Evolutionary conservation across 1,140 invertebrate species (phyloP), one percentile per base, ranked within the genome.

Genomic region (Ptiloglossa arizonensis): DNA sequence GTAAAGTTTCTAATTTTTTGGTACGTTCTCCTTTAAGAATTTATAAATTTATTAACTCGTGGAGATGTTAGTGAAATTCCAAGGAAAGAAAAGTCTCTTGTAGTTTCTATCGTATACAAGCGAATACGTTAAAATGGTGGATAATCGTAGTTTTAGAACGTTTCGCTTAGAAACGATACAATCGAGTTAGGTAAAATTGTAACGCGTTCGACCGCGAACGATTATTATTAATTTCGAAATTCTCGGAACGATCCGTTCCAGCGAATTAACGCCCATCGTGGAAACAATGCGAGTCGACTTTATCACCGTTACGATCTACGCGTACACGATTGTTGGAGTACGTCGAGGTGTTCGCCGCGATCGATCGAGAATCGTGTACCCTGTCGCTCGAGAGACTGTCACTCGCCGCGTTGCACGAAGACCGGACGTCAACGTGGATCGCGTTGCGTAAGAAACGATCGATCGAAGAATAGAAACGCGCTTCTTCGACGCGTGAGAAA

Each of bases 271-370:
- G 41, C 15, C n/a, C 56, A 15, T 19, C 38, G 29, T n/a, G 6
- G 69, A 48, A 81, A 71, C 74, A 82, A 82, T 85, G 83, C 87
- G 79, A 75, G 24, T 59, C 48, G 59, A 66, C 54, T 56, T 44
- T 85, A 72, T 83, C 81, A 54, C 1, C 2, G 13, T 27, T 17
- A 41, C 29, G 62, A 73, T 73, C 71, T 29, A 41, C 48, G 48
- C 48, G 62, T 5, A 19, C 22, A 52, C 6, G 24, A 13, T 27
- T 22, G 5, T 24, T 17, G 13, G 54, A 57, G n/a, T 46, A 24
- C 11, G 44, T 19, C 70, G 41, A 72, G 19, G 54, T 56, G 60
- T 64, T 63, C 71, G 8, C 13, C 17, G 60, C 13, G n/a, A 27
- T 41, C 38, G 54, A 24, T 66, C 35, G 38, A n/a, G 50, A n/a